Evolutionary conservation across 2,888 invertebrate genomes (phyloP), one percentile per base, ranked within the genome.

Genomic region (Agrotis ipsilon): DNA sequence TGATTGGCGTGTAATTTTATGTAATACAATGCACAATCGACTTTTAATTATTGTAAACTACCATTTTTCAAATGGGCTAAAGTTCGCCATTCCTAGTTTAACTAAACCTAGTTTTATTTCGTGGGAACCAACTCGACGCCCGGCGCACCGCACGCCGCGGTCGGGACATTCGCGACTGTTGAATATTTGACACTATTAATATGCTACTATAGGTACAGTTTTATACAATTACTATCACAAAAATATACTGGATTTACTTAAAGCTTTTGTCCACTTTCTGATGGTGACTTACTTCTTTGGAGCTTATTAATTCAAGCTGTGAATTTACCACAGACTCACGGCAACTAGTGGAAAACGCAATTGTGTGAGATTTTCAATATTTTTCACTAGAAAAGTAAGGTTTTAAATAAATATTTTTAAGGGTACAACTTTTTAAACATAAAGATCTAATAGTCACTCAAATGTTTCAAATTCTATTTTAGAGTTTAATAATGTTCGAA

Each of bases 81-180:
- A 6, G 9, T 62, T 21, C 0, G 19, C 14, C 43, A 71, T 11
- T 16, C 11, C 21, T 45, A 52, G 46, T 46, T 11, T n/a, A 43
- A 39, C 39, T 39, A 45, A 58, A 49, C 76, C 81, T 83, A 85
- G 83, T 82, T 86, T 81, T 82, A 81, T 81, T 84, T 82, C 76
- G 80, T 88, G 83, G 78, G 80, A 80, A 82, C 71, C 18, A 45
- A 39, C 59, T 13, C 52, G 49, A 11, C 51, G 64, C 48, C 45
- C 18, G 39, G 27, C 18, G 16, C 46, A 2, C 46, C 21, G 39
- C 19, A 9, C 43, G 32, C 32, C n/a, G 27, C n/a, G 32, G 2
- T 27, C 62, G 39, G 19, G 9, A 51, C 63, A 61, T 46, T 51
- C 32, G 77, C 69, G 84, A 84, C 87, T 83, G 78, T 80, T 88